These are phyloP conservation scores for Disparrhopalites patrizii DNA, from an alignment of 2,888 invertebrate species.

Conservation along the genomic window DNA sequence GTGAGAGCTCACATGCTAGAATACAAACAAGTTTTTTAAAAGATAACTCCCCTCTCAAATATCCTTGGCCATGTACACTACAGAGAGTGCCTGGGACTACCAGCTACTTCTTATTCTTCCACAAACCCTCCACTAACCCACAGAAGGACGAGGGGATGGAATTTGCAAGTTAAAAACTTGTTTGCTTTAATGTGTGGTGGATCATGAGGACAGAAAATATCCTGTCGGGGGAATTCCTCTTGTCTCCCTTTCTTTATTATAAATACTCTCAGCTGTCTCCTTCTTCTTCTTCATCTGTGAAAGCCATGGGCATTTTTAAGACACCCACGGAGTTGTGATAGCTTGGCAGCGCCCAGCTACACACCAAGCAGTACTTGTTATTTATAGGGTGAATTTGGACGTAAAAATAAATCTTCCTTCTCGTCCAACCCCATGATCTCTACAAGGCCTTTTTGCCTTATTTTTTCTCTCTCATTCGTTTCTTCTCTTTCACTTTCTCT, in stretches of 20 bases:
- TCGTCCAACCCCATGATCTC: neutral
- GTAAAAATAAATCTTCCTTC: neutral
- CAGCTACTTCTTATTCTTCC: no score
- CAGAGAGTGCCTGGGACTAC: no score
- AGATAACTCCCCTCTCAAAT: no score
- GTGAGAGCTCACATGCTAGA: neutral
- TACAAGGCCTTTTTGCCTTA: neutral
- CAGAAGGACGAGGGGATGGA: no score
- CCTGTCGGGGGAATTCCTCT: neutral
- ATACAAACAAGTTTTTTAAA: neutral
- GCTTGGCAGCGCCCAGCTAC: no score
- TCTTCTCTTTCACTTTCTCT: no score
- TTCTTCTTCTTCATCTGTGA: no score
- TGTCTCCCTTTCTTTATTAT: neutral
- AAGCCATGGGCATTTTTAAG: neutral
- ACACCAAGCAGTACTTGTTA: conserved; percentile 2
- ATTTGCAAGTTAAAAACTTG: no score
- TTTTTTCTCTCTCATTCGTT: no score
- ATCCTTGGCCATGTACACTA: no score
- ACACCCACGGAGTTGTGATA: no score
- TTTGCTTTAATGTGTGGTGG: neutral
- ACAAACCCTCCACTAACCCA: neutral
- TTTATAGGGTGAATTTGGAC: neutral
- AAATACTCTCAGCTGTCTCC: no score
- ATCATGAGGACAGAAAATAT: conserved; percentile 1